These are phyloP conservation scores for Anthrax anthrax DNA, from an alignment of 2,888 invertebrate species.

Conservation along the genomic window DNA sequence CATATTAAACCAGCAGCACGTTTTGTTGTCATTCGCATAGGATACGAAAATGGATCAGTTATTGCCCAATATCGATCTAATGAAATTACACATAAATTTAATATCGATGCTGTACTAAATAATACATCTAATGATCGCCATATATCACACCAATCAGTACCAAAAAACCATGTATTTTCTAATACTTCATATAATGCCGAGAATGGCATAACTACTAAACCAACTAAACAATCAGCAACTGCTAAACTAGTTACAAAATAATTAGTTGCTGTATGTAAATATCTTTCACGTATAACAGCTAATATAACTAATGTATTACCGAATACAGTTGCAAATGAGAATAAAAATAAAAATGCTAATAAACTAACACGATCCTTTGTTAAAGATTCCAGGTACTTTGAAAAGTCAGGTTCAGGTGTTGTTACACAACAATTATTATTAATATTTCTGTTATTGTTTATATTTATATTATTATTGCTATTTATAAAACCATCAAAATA, in stretches of 20 bases:
- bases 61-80: slow-evolving; percentile 97
- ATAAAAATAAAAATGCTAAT: slow-evolving; percentile 67
- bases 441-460: background rate
- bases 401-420: slow-evolving; percentile 28
- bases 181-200: slow-evolving; percentile 80
- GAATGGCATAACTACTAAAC: slow-evolving; percentile 96
- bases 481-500: slow-evolving; percentile 25
- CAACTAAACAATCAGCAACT: slow-evolving; percentile 91
- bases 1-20: slow-evolving; percentile 79
- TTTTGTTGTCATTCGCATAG: slow-evolving; percentile 81
- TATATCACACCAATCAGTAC: slow-evolving; percentile 91
- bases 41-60: slow-evolving; percentile 95
- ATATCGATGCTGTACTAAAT: slow-evolving; percentile 92
- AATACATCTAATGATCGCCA: slow-evolving; percentile 96
- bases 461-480: slow-evolving; percentile 1
- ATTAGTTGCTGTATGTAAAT: slow-evolving; percentile 92
- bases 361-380: slow-evolving; percentile 58
- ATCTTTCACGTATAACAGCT: slow-evolving; percentile 83
- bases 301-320: slow-evolving; percentile 90
- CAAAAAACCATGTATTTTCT: slow-evolving; percentile 87
- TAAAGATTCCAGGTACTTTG: slow-evolving; percentile 35
- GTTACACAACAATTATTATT: slow-evolving; percentile 10
- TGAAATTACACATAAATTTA: slow-evolving; percentile 94
- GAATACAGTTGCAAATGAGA: slow-evolving; percentile 85
- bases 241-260: slow-evolving; percentile 95